phyloP scores from a whole-genome alignment of 2,797 vertebrate species.

The Antennarius maculatus region DNA sequence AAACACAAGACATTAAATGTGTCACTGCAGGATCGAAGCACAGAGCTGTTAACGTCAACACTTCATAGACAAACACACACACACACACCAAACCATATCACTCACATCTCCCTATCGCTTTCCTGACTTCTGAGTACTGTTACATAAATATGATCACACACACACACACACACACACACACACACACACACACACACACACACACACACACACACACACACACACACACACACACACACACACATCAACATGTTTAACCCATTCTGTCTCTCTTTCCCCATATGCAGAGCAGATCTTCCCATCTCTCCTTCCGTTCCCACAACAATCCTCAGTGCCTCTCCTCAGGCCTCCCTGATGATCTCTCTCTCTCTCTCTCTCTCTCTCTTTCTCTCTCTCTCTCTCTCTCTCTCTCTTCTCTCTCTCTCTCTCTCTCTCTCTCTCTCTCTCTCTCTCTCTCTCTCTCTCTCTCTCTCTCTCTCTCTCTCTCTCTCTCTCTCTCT shows the following conservation, averaged over 20 bases:
- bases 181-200: neutral
- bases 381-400: neutral
- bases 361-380: constrained; percentile 3
- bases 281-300: constrained; percentile 9
- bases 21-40: constrained; percentile 41
- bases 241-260: constrained; percentile 12
- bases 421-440: neutral
- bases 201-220: neutral
- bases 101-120: neutral
- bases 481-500: neutral
- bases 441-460: constrained; percentile 10
- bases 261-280: neutral
- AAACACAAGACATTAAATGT: constrained; percentile 55
- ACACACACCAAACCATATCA: neutral
- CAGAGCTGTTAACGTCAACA: constrained; percentile 18
- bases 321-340: constrained; percentile 43
- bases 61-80: neutral
- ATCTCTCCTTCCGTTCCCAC: constrained; percentile 61
- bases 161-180: neutral
- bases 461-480: constrained; percentile 5
- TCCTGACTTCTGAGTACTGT: neutral
- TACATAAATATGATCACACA: neutral
- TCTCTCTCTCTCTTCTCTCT: neutral
- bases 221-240: neutral
- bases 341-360: constrained; percentile 13